Evolutionary conservation across 2,888 invertebrate genomes (phyloP).

Genomic region (Lapara coniferarum): DNA sequence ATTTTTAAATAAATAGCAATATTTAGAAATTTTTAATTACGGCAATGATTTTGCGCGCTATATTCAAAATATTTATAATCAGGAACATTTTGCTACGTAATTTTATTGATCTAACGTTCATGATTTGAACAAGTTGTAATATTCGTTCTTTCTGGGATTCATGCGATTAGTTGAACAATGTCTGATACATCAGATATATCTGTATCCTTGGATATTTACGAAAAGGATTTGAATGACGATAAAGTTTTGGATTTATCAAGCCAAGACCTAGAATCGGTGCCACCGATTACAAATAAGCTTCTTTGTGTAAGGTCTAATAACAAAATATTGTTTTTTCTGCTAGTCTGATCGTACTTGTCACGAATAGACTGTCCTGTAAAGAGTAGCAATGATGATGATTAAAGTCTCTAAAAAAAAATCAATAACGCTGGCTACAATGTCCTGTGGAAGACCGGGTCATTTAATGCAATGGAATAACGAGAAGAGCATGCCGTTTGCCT

Average conservation of each 20-base stretch:
- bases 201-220: conserved; percentile 56
- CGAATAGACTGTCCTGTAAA: no score
- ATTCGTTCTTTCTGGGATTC: neutral
- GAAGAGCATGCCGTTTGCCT: no score
- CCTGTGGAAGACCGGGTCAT: no score
- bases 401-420: no score
- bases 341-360: no score
- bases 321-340: no score
- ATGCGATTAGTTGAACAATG: conserved; percentile 43
- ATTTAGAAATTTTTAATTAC: neutral
- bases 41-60: conserved; percentile 38
- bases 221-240: conserved; percentile 59
- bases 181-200: conserved; percentile 45
- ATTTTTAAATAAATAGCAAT: neutral
- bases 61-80: conserved; percentile 42
- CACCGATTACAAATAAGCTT: conserved; percentile 52
- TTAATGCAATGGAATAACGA: no score
- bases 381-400: no score
- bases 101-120: conserved; percentile 57
- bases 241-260: conserved; percentile 60
- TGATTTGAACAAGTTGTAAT: no score
- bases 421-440: no score
- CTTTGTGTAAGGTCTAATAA: conserved; percentile 54
- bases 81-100: conserved; percentile 18
- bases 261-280: conserved; percentile 52